These are phyloP conservation scores for Nephrotoma appendiculata DNA, from an alignment of 2,888 invertebrate genomes.

Conservation along the genomic window DNA sequence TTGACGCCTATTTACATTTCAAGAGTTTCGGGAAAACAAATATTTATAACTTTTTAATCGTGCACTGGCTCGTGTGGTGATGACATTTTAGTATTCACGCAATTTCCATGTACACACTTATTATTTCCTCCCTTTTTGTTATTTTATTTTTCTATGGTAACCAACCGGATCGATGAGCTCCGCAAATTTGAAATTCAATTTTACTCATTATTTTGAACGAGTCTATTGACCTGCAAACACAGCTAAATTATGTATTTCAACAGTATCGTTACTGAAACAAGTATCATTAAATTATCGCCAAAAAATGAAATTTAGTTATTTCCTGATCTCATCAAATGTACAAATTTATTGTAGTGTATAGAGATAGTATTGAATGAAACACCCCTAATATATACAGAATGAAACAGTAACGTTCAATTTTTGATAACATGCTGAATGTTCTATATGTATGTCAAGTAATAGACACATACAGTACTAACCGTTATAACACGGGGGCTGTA, in stretches of 20 bases:
- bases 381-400: background rate
- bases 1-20: background rate
- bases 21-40: background rate
- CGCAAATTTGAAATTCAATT: background rate
- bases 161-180: background rate
- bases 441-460: background rate
- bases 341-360: background rate
- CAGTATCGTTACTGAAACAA: background rate
- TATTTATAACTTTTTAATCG: too few species aligned
- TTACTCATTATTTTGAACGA: background rate
- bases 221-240: background rate
- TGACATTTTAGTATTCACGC: background rate
- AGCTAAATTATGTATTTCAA: background rate
- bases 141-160: background rate
- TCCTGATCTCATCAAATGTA: background rate
- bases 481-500: background rate
- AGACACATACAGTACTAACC: background rate
- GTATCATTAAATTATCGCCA: background rate
- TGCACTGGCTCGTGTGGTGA: background rate
- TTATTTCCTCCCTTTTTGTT: background rate
- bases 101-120: background rate
- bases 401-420: background rate
- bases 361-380: background rate
- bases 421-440: background rate
- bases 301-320: background rate